Base-by-base conservation (phyloP, 2,113 vertebrate species). In the Oryzias melastigma region DNA sequence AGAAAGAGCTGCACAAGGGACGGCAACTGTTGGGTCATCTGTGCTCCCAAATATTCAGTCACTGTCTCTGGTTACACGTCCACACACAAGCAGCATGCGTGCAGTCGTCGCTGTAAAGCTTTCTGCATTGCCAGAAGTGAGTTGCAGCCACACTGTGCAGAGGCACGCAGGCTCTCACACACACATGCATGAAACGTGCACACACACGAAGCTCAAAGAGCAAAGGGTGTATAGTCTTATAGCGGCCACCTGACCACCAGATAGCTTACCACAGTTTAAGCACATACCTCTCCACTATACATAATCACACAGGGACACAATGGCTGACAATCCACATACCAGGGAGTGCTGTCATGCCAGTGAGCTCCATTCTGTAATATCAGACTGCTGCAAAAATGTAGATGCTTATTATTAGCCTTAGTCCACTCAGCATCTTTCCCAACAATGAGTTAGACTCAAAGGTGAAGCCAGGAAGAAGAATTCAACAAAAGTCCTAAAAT, bases 11-110 rank as follows among this genome's bases (percentile, higher is more conserved):
- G 24, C 63, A 79, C 68, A 78, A 83, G 77, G 81, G 77, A 78
- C 59, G 69, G 75, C 45, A 58, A 78, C 92, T 92, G 92, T 92
- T 77, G 78, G 85, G 87, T 90, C 82, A 87, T 89, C 86, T 88
- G 80, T 83, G 87, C 80, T 81, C 78, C 60, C 75, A 87, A 87
- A 81, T 75, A 35, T 87, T 89, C 88, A 92, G 89, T 87, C 84
- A 82, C 80, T 66, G 68, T 87, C 87, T 92, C 88, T 73, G 50
- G 85, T 92, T 92, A 83, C 87, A 42, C 62, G 58, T 22, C 55
- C 71, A 64, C 69, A 73, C 52, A 42, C 62, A 29, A 58, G 59
- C 61, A 66, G 66, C 64, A 46, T 47, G 59, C 65, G 70, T 50
- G 65, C 66, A 53, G 66, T 73, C 57, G 70, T 68, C 70, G 71